A percentile compares a stretch with the other conserved stretches of the same genome.
phyloP scores from a whole-genome alignment of 1,140 invertebrate species.

The Mactra quadrangularis region DNA sequence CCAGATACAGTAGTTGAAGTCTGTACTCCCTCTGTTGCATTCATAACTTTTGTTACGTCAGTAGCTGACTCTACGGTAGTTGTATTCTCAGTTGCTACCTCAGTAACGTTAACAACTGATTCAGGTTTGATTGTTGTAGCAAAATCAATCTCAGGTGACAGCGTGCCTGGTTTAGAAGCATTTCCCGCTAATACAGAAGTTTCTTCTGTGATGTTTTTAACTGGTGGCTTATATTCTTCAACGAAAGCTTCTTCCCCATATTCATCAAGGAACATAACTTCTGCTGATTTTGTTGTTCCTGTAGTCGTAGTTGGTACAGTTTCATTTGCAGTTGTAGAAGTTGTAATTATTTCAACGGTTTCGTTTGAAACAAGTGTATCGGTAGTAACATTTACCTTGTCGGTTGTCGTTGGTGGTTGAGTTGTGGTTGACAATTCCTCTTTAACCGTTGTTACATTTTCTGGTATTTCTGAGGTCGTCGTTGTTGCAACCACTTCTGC shows the following conservation, averaged over 20 bases:
- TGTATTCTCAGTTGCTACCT: background rate
- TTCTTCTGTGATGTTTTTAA: constrained; percentile 10
- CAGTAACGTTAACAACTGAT: background rate
- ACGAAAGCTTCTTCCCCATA: constrained; percentile 19
- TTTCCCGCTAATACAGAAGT: constrained; percentile 5
- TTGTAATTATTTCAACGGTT: too few species aligned
- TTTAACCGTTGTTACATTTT: background rate
- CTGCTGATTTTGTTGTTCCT: constrained; percentile 13
- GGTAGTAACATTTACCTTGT: background rate
- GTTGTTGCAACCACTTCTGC: background rate
- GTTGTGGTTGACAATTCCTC: background rate
- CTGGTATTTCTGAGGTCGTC: background rate
- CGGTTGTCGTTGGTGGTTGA: background rate
- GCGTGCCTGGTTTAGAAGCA: too few species aligned
- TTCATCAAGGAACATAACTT: constrained; percentile 9
- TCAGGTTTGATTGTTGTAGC: too few species aligned
- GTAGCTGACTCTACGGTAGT: background rate
- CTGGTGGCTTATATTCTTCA: constrained; percentile 5
- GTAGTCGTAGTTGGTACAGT: background rate
- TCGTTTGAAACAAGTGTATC: too few species aligned
- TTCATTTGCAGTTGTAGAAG: too few species aligned
- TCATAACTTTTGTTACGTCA: too few species aligned
- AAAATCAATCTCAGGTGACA: too few species aligned
- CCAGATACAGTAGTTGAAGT: too few species aligned
- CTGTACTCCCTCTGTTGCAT: too few species aligned